These are phyloP conservation scores for Chalcosyrphus nemorum DNA, from an alignment of 2,888 invertebrate genomes.

Conservation along the genomic window DNA sequence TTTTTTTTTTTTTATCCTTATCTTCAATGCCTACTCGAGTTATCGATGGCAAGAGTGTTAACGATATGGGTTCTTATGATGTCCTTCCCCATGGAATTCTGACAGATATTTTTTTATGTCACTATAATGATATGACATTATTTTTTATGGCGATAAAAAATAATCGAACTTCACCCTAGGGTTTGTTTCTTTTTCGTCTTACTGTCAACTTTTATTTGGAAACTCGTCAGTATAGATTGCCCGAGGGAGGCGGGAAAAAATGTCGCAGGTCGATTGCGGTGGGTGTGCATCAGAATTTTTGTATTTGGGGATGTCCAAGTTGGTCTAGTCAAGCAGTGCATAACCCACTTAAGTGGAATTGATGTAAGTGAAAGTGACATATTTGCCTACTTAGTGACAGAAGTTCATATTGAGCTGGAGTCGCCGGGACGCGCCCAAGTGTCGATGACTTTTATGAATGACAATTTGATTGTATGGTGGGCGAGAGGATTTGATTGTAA, in stretches of 20 bases:
- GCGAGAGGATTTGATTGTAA: too few relatives aligned
- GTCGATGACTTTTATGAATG: constrained; percentile 64
- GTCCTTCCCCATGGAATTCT: constrained; percentile 60
- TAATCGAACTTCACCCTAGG: constrained; percentile 70
- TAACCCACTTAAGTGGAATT: constrained; percentile 71
- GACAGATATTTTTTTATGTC: constrained; percentile 64
- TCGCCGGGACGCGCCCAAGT: not conserved
- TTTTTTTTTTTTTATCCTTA: not conserved
- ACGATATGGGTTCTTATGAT: constrained; percentile 70
- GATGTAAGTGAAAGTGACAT: constrained; percentile 81
- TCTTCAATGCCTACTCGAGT: constrained; percentile 20
- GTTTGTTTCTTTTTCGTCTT: constrained; percentile 25
- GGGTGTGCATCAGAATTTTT: not conserved
- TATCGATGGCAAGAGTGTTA: constrained; percentile 64
- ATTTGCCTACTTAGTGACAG: constrained; percentile 74
- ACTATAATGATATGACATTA: constrained; percentile 72
- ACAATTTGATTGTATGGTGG: constrained; percentile 51
- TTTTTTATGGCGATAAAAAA: constrained; percentile 70
- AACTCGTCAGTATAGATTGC: constrained; percentile 40
- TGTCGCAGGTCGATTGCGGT: constrained; percentile 38
- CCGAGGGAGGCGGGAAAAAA: constrained; percentile 41
- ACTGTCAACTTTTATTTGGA: constrained; percentile 67
- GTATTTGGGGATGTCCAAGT: constrained; percentile 18
- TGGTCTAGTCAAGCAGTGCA: constrained; percentile 47
- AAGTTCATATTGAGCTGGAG: constrained; percentile 22